Percentiles rank a stretch among this genome's conserved stretches.
These are phyloP conservation scores for Ephialtes manifestator DNA, from an alignment of 2,888 invertebrate species.

Conservation along the genomic window DNA sequence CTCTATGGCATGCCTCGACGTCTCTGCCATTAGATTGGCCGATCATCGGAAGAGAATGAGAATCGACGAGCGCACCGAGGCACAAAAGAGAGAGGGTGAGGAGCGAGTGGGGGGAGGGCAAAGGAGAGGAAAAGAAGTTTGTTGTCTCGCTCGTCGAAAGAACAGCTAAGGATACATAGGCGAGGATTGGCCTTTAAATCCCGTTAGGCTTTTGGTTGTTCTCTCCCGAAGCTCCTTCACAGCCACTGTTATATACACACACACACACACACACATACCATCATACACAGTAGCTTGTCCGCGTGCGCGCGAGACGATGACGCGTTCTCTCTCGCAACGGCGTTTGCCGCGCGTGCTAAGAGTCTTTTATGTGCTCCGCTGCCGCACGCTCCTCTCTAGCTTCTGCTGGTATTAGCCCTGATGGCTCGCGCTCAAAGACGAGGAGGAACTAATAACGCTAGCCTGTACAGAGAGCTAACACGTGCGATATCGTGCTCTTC, in stretches of 20 bases:
- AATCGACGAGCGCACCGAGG: conserved; percentile 21
- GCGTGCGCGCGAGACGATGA: conserved; percentile 47
- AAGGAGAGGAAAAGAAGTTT: conserved; percentile 33
- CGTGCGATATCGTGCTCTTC: neutral
- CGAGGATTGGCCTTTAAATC: conserved; percentile 81
- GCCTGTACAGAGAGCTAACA: neutral
- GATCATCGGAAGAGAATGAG: conserved; percentile 56
- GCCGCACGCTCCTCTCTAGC: neutral
- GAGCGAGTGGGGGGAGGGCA: conserved; percentile 32
- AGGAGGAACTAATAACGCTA: conserved; percentile 15
- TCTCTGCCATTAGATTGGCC: conserved; percentile 71
- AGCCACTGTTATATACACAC: neutral
- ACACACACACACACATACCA: neutral
- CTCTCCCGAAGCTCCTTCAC: conserved; percentile 39
- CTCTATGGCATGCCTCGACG: conserved; percentile 72
- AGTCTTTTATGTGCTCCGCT: conserved; percentile 50
- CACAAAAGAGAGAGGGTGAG: neutral
- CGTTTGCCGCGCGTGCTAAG: conserved; percentile 57
- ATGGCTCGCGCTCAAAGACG: conserved; percentile 2
- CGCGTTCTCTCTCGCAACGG: conserved; percentile 58
- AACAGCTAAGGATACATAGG: conserved; percentile 43
- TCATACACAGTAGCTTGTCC: conserved; percentile 20
- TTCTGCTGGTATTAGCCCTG: neutral
- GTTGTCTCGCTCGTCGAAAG: conserved; percentile 23
- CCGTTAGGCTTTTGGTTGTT: conserved; percentile 71